phyloP scores from a whole-genome alignment of 2,797 vertebrate species.

The Malacoraja senta region DNA sequence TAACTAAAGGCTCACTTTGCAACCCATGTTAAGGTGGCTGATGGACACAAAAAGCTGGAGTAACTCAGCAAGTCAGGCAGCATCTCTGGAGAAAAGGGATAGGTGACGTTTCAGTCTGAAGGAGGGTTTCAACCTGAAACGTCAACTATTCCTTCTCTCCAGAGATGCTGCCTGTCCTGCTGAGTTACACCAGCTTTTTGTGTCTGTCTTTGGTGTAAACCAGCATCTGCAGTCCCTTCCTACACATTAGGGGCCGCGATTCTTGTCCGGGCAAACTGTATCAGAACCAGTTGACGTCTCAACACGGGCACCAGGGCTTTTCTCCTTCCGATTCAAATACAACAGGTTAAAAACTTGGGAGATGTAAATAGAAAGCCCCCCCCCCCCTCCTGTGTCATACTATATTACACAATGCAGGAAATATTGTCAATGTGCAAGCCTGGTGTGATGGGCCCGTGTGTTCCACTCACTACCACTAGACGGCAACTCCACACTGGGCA shows the following conservation, averaged over 20 bases:
- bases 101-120: no score
- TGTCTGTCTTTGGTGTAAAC: no score
- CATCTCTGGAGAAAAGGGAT: no score
- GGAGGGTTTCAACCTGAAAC: no score
- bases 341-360: background rate
- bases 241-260: background rate
- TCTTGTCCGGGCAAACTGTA: background rate
- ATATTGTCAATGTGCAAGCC: background rate
- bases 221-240: no score
- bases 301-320: background rate
- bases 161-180: no score
- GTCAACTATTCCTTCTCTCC: no score
- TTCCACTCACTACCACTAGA: conserved; percentile 15
- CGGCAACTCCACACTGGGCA: background rate
- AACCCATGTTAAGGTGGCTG: background rate
- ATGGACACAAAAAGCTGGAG: no score
- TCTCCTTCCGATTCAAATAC: background rate
- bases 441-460: background rate
- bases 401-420: background rate
- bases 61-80: no score
- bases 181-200: no score
- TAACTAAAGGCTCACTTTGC: background rate
- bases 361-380: background rate
- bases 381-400: no score
- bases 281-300: background rate